Base-by-base conservation (phyloP, 1,140 invertebrate species). In the Penaeus japonicus region DNA sequence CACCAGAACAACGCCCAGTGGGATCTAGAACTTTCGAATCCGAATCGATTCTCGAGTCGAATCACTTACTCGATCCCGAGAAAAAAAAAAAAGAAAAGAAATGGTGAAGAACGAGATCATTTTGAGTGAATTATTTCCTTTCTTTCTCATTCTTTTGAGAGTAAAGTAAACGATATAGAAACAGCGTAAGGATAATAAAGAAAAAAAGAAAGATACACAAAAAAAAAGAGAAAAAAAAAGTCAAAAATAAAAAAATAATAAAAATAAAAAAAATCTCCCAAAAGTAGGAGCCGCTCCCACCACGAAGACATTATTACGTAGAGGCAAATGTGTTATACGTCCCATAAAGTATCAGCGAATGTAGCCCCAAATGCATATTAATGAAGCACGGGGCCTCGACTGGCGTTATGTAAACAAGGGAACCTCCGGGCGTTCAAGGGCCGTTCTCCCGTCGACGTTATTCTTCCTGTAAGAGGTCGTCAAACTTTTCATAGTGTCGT, bases 371-470 rank as follows among this genome's bases (percentile, higher is more conserved):
- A 82, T 87, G 85, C 85, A 81, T 87, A 81, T 82, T 82, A 87
- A 87, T 82, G 79, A 87, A 47, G 62, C 78, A 27, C 39, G 39
- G 47, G 84, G 47, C 78, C 78, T 54, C 62, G 24, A 54, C 59
- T 65, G 78, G 59, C 85, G n/a, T 73, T 73, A 87, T 65, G 85
- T 87, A 75, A 88, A 82, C 65, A 81, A 79, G 57, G 73, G 62
- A 82, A 65, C 53, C 59, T 57, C 5, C 79, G 85, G 27, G 79
- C 79, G 85, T 54, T n/a, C 85, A 82, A 55, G 57, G 70, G 85
- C 82, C 78, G 77, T 87, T 87, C 70, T 65, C 85, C 78, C 82
- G 57, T 87, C 79, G 59, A 81, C 78, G 79, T 87, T 70, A 87
- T 70, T 87, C 32, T 35, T 32, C 78, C 39, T 81, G 55, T 79